Conservation (phyloP, 2,113 vertebrate species). For the Ahaetulla prasina region DNA sequence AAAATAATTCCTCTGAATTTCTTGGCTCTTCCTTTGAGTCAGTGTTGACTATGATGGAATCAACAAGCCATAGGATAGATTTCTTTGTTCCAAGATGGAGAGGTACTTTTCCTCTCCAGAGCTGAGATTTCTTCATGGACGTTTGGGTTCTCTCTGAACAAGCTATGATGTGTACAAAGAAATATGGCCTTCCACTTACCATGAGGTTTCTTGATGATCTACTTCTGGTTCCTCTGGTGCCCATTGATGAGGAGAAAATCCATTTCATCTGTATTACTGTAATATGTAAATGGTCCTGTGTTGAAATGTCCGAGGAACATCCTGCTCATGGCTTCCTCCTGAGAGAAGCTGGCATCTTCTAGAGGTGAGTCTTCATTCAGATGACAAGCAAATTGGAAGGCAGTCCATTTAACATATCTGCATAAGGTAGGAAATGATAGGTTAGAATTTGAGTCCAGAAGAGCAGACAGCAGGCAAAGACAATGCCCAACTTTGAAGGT, state of each 20-base stretch:
- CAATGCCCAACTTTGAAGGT: background rate
- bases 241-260: background rate
- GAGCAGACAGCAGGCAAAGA: slow-evolving; percentile 8
- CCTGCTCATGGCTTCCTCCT: background rate
- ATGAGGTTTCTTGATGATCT: background rate
- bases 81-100: background rate
- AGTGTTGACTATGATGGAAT: background rate
- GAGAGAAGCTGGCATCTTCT: background rate
- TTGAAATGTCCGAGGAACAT: background rate
- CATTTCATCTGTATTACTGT: background rate
- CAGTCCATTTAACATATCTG: slow-evolving; percentile 11
- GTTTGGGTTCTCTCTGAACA: background rate
- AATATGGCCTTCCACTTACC: background rate
- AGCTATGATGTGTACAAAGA: background rate
- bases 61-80: background rate
- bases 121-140: background rate
- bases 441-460: background rate
- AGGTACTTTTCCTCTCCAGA: background rate
- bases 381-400: background rate
- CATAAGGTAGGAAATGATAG: slow-evolving; percentile 27
- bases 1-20: background rate
- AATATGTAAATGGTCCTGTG: background rate
- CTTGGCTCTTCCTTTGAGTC: background rate
- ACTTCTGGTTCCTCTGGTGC: background rate
- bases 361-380: background rate